Evolutionary conservation across 2,797 vertebrate species (phyloP).

Genomic region (Tenualosa ilisha): DNA sequence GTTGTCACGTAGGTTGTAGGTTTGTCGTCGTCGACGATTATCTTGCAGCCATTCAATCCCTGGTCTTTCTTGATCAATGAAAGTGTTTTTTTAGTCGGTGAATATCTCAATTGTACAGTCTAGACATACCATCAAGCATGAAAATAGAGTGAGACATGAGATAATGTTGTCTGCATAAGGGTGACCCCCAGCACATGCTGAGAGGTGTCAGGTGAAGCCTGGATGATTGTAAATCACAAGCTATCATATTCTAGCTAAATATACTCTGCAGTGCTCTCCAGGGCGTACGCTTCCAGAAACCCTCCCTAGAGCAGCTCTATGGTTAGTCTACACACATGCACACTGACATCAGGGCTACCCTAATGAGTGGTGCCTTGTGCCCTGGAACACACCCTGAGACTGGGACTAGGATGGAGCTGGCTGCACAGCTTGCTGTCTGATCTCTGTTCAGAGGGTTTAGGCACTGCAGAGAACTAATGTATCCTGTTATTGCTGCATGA

Average conservation of each 20-base stretch:
- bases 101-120: background rate
- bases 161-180: background rate
- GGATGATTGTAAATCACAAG: slow-evolving; percentile 3
- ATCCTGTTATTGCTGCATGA: background rate
- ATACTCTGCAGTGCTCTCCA: slow-evolving; percentile 1
- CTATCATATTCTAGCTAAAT: slow-evolving; percentile 26
- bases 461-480: background rate
- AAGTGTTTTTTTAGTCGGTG: background rate
- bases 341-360: background rate
- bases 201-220: slow-evolving; percentile 8
- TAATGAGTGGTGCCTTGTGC: background rate
- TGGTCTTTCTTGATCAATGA: background rate
- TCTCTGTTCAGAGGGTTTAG: background rate
- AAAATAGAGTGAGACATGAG: background rate
- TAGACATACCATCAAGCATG: background rate
- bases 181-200: slow-evolving; percentile 3
- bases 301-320: background rate
- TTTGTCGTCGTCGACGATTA: background rate
- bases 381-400: background rate
- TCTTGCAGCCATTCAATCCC: background rate
- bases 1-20: background rate
- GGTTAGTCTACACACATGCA: background rate
- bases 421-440: background rate
- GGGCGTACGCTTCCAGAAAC: background rate
- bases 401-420: background rate